Base-by-base conservation (phyloP, 2,113 vertebrate species). In the Hucho hucho region DNA sequence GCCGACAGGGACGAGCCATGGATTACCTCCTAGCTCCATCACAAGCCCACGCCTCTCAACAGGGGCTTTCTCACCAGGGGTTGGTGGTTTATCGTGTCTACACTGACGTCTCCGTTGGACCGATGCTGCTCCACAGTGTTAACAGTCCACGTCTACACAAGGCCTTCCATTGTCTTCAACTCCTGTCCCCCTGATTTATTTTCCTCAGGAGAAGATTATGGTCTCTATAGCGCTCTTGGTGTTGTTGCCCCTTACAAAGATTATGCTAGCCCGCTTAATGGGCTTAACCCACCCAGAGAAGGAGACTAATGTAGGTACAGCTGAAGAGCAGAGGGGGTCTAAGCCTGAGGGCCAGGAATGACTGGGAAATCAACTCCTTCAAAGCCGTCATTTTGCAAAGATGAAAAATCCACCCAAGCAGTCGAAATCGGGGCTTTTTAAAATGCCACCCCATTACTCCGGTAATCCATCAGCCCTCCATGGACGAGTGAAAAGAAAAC, bases 1-100 rank as follows among this genome's bases (percentile, higher is more conserved):
- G 76, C 83, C 53, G 68, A 56, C 69, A 84, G 77, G 78, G 70
- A 53, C 29, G 32, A 76, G 37, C 66, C 56, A 47, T 37, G 83
- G 88, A 89, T 91, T 91, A 89, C 78, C 73, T 84, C 63, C n/a
- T 72, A 80, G 84, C 53, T 87, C 77, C 24, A 75, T 80, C 75
- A 76, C 46, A 78, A 86, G 74, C 70, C 73, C 78, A 71, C 76
- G 29, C 79, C 64, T 80, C 74, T 65, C 83, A 80, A 84, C 76
- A 61, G 58, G 61, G 83, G 89, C 72, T 75, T 69, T 81, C 81
- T 70, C 72, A 80, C 80, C 12, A 16, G 72, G 63, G 64, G 72
- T 53, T 75, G 64, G 63, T n/a, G 65, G 58, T 61, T 13, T 61
- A 65, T 78, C 72, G 20, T 81, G 79, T 86, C 77, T 72, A 29